A percentile compares a stretch with the other conserved stretches of the same genome.
Evolutionary conservation across 2,797 vertebrate species (phyloP).

Genomic region (Myripristis murdjan): DNA sequence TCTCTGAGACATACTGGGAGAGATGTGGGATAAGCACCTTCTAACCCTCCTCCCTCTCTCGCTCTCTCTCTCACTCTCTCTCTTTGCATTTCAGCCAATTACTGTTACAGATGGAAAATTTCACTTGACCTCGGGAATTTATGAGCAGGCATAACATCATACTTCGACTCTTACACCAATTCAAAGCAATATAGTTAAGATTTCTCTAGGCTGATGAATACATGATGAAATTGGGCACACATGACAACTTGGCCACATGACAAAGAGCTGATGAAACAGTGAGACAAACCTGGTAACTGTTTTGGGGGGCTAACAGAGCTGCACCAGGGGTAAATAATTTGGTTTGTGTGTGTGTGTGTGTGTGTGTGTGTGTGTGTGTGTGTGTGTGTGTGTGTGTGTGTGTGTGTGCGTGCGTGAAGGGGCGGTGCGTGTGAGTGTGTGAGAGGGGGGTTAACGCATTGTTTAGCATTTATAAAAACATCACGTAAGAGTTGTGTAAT

Average conservation of each 20-base stretch:
- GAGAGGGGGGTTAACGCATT: constrained; percentile 34
- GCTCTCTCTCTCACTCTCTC: constrained; percentile 41
- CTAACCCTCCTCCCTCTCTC: constrained; percentile 17
- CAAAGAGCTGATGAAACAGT: constrained; percentile 84
- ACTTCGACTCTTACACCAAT: constrained; percentile 59
- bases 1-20: constrained; percentile 45
- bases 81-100: constrained; percentile 76
- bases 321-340: constrained; percentile 65
- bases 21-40: constrained; percentile 70
- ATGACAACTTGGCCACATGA: constrained; percentile 83
- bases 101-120: constrained; percentile 78
- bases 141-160: constrained; percentile 59
- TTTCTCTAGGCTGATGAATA: constrained; percentile 79
- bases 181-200: constrained; percentile 72
- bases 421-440: constrained; percentile 14
- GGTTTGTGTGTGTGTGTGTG: constrained; percentile 1
- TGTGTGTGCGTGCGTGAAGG: not conserved
- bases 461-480: constrained; percentile 67
- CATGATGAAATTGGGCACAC: constrained; percentile 83
- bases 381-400: constrained; percentile 18
- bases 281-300: constrained; percentile 81
- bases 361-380: constrained; percentile 15
- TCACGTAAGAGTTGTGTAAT: constrained; percentile 50
- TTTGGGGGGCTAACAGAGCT: constrained; percentile 69
- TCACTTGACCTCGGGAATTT: constrained; percentile 77